Conservation (phyloP, 1,140 invertebrate species). For the Sminthurinus signatus region DNA sequence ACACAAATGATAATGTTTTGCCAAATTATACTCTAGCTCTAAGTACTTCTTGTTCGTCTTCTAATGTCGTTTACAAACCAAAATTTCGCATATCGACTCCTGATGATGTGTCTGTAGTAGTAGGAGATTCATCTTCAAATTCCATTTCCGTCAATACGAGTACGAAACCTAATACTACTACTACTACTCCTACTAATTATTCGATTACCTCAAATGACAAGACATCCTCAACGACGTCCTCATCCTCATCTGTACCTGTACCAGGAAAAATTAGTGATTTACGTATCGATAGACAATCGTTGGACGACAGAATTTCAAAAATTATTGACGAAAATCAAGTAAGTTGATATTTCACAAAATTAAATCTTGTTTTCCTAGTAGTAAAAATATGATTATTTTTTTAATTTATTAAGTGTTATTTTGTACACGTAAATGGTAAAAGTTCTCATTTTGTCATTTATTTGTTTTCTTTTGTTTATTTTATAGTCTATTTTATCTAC, state of each 20-base stretch:
- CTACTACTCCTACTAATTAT: not conserved
- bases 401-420: too few species aligned
- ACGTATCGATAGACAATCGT: slow-evolving; percentile 32
- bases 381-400: too few species aligned
- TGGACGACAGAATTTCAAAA: slow-evolving; percentile 40
- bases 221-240: not conserved
- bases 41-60: slow-evolving; percentile 5
- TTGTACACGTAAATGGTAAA: too few species aligned
- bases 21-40: not conserved
- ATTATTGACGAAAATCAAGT: slow-evolving; percentile 39
- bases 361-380: too few species aligned
- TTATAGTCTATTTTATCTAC: slow-evolving; percentile 35
- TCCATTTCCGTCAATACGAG: not conserved
- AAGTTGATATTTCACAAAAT: too few species aligned
- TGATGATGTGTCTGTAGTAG: not conserved
- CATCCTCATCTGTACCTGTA: not conserved
- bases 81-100: slow-evolving; percentile 30
- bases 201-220: not conserved
- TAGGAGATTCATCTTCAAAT: too few species aligned
- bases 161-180: not conserved
- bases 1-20: not conserved
- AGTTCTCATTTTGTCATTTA: too few species aligned
- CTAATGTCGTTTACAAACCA: slow-evolving; percentile 36
- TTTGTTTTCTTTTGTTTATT: too few species aligned
- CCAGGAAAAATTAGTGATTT: slow-evolving; percentile 15